Conservation (phyloP, 2,888 invertebrate genomes). For the Coremacera marginata region DNA sequence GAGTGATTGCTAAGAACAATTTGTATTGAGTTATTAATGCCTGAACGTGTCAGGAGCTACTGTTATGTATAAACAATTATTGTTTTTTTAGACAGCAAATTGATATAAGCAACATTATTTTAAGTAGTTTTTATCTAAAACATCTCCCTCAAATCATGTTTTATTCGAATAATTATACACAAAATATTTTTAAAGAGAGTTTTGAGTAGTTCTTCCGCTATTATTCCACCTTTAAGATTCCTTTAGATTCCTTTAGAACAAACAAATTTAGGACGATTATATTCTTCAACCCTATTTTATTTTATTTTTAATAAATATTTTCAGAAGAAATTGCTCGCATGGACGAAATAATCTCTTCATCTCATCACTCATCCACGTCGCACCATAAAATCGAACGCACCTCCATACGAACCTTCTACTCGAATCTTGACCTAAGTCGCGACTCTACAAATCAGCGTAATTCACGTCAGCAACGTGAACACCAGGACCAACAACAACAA, state of each 20-base stretch:
- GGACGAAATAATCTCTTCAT: conserved; percentile 80
- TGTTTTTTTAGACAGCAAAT: too few relatives aligned
- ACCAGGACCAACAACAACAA: conserved; percentile 41
- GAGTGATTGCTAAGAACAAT: background rate
- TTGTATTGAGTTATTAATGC: background rate
- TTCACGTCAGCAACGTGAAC: conserved; percentile 47
- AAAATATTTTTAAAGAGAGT: too few relatives aligned
- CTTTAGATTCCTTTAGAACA: too few relatives aligned
- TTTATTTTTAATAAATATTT: conserved; percentile 47
- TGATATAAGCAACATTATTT: too few relatives aligned
- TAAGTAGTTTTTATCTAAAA: too few relatives aligned
- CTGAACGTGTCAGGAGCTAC: background rate
- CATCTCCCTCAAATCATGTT: too few relatives aligned
- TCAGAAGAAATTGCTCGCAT: conserved; percentile 86
- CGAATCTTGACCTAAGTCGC: conserved; percentile 66
- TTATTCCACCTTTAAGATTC: too few relatives aligned
- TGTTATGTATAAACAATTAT: too few relatives aligned
- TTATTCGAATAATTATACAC: too few relatives aligned
- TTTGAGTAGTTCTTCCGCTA: too few relatives aligned
- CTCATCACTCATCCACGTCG: conserved; percentile 68
- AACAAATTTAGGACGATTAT: background rate
- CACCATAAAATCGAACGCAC: conserved; percentile 68
- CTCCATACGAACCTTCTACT: conserved; percentile 68
- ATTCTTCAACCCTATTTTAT: background rate
- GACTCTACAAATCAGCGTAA: conserved; percentile 48